Conservation (phyloP, 35 echinoderm and acorn worm species). For the Lytechinus variegatus region DNA sequence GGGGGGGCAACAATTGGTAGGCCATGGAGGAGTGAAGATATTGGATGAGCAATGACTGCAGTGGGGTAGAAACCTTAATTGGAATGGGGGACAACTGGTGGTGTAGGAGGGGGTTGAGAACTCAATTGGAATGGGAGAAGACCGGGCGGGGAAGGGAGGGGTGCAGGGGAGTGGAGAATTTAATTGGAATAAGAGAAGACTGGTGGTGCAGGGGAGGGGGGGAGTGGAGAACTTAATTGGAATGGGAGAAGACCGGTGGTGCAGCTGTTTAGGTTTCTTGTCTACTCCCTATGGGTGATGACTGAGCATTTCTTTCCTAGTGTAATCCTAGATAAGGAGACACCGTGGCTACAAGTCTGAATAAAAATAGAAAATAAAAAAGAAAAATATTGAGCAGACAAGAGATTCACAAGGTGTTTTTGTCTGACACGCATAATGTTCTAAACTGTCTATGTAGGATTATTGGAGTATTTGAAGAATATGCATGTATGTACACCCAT, state of each 20-base stretch:
- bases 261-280: conserved; percentile 14
- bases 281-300: conserved; percentile 7
- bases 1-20: too few species aligned
- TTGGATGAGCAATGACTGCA: too few species aligned
- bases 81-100: too few species aligned
- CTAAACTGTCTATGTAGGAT: background rate
- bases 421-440: background rate
- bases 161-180: too few species aligned
- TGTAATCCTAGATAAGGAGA: conserved; percentile 26
- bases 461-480: background rate
- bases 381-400: background rate
- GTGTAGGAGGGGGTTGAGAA: background rate
- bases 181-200: too few species aligned
- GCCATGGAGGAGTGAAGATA: too few species aligned
- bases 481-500: background rate
- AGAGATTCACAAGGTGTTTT: background rate
- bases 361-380: background rate
- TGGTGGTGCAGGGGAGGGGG: too few species aligned
- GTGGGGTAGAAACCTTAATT: too few species aligned
- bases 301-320: conserved; percentile 27
- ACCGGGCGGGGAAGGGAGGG: too few species aligned
- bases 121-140: too few species aligned
- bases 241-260: conserved; percentile 25
- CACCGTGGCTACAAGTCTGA: background rate
- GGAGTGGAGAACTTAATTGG: background rate